Conservation (phyloP, 2,797 vertebrate species). For the Threskiornis aethiopicus region DNA sequence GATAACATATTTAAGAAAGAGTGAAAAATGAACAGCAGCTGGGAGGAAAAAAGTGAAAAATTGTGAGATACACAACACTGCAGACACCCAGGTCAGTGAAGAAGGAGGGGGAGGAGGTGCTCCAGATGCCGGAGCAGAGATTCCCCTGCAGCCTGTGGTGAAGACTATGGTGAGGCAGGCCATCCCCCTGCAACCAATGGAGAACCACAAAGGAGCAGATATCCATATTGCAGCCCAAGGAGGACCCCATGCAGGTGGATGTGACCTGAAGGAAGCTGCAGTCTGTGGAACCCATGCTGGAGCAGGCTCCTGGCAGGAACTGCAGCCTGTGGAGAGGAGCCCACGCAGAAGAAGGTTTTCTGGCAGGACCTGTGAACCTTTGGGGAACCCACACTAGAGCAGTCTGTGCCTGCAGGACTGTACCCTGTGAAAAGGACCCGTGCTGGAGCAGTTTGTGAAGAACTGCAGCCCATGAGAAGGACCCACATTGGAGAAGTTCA, state of each 20-base stretch:
- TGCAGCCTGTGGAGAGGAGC: not conserved
- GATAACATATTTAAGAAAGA: not conserved
- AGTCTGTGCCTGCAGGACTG: not conserved
- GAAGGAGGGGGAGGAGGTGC: not conserved
- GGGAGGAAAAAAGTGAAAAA: not conserved
- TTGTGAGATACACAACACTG: not conserved
- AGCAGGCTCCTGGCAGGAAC: not conserved
- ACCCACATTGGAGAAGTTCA: rapidly evolving
- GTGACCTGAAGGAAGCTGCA: not conserved
- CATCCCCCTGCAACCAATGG: not conserved
- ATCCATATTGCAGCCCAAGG: not conserved
- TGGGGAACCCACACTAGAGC: rapidly evolving
- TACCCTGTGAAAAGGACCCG: not conserved
- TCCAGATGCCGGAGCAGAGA: not conserved
- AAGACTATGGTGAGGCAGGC: not conserved
- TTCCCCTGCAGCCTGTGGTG: rapidly evolving
- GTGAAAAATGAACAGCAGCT: not conserved
- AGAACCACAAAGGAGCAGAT: not conserved
- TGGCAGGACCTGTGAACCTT: not conserved
- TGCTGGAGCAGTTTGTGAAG: not conserved
- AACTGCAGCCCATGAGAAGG: not conserved
- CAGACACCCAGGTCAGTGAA: not conserved
- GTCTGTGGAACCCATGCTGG: not conserved
- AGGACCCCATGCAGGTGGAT: not conserved
- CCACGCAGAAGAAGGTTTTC: not conserved